Conservation (phyloP, 2,888 invertebrate species). For the Cephus runcator region DNA sequence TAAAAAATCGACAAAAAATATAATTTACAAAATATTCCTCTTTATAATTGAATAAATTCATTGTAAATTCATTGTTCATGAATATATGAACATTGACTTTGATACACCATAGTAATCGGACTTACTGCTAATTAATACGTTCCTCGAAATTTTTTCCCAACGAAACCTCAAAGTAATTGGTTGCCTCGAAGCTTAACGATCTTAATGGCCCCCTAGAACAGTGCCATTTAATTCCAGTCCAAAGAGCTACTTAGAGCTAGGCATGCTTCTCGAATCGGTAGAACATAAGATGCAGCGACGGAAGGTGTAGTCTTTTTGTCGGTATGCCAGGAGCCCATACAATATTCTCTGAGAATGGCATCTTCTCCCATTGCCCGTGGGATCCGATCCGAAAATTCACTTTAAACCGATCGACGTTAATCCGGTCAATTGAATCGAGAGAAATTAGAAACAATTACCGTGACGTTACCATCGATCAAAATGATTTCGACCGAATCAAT, state of each 20-base stretch:
- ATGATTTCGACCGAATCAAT: background rate
- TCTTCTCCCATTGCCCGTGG: background rate
- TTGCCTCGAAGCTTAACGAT: slow-evolving; percentile 24
- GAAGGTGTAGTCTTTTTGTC: background rate
- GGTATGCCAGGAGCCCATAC: background rate
- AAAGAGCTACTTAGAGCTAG: background rate
- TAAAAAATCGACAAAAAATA: background rate
- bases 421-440: background rate
- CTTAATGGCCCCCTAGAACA: slow-evolving; percentile 20
- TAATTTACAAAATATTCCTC: background rate
- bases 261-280: background rate
- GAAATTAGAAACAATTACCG: background rate
- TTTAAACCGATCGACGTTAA: background rate
- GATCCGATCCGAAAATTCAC: background rate
- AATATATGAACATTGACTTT: background rate
- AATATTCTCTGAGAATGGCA: background rate
- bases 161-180: slow-evolving; percentile 31
- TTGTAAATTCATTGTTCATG: background rate
- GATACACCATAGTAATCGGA: background rate
- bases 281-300: background rate
- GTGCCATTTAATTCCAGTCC: slow-evolving; percentile 15
- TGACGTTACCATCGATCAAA: background rate
- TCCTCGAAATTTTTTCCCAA: slow-evolving; percentile 37
- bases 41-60: background rate
- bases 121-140: slow-evolving; percentile 26